These are phyloP conservation scores for Egretta garzetta DNA, from an alignment of 2,113 vertebrate species.

Conservation along the genomic window DNA sequence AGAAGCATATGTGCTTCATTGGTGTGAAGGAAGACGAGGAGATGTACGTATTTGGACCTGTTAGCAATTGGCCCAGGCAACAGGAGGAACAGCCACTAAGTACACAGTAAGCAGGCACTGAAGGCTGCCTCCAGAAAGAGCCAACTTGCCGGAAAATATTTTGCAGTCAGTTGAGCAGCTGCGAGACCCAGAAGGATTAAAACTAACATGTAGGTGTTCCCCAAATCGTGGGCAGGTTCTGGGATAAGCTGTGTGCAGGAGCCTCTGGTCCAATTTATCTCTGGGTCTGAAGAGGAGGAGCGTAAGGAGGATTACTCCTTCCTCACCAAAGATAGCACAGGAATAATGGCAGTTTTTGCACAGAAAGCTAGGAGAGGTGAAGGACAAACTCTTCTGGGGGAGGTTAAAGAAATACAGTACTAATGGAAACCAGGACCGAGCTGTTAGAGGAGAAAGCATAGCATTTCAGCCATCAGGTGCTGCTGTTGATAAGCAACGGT, in stretches of 20 bases:
- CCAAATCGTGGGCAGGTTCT: neutral
- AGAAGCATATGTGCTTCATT: accelerated
- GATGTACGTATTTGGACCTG: neutral
- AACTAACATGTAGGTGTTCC: neutral
- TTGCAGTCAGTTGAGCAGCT: neutral
- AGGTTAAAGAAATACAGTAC: neutral
- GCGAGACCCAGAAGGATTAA: neutral
- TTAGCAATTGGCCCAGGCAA: neutral
- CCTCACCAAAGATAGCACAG: neutral
- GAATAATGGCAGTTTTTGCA: neutral
- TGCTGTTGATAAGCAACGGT: neutral
- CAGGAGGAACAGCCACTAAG: neutral
- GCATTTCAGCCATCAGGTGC: neutral
- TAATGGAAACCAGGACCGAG: neutral
- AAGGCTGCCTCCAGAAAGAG: neutral
- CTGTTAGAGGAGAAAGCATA: neutral
- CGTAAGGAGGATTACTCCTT: neutral
- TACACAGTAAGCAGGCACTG: neutral
- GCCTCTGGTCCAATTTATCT: neutral
- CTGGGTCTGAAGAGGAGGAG: neutral
- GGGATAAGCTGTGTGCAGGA: neutral
- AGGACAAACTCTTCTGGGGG: neutral
- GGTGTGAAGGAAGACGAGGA: neutral
- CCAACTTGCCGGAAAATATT: neutral
- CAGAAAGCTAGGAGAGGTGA: neutral